Evolutionary conservation across 30 jellyfish, hydroid and myxozoan species (phyloP).

Genomic region (Aurelia coerulea): DNA sequence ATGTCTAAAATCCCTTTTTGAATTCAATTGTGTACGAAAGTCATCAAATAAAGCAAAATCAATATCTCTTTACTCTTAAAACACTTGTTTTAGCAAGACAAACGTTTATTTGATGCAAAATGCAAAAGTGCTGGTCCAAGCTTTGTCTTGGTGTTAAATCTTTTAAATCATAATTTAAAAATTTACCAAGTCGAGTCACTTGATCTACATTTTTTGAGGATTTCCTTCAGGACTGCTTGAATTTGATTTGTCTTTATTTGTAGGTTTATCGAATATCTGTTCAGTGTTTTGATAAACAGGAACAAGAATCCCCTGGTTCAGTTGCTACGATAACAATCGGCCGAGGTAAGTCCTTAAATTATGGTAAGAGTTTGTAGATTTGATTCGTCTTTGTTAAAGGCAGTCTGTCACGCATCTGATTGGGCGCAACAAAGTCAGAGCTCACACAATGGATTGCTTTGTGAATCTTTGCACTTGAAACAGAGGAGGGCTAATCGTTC

Average conservation of each 20-base stretch:
- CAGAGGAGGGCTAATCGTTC: too few species aligned
- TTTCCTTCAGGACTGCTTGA: neutral
- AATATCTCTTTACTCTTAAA: neutral
- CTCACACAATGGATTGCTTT: too few species aligned
- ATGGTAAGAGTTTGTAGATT: neutral
- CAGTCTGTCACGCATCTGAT: too few species aligned
- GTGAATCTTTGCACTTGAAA: too few species aligned
- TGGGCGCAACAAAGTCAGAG: too few species aligned
- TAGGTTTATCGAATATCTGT: constrained; percentile 64
- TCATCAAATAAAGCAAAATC: too few species aligned
- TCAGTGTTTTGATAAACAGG: constrained; percentile 45
- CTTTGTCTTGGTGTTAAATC: too few species aligned
- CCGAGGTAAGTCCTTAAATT: constrained; percentile 27
- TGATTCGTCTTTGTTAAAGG: neutral
- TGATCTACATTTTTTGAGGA: neutral
- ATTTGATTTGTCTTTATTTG: neutral
- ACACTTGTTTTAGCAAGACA: neutral
- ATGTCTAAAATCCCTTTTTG: too few species aligned
- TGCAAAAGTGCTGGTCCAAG: too few species aligned
- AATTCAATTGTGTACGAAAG: too few species aligned
- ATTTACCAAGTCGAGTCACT: neutral
- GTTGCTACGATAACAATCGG: constrained; percentile 69
- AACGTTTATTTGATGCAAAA: too few species aligned
- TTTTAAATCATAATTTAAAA: neutral
- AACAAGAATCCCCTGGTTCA: constrained; percentile 50